Conservation (phyloP, 2,113 vertebrate genomes). For the Xenopus tropicalis region DNA sequence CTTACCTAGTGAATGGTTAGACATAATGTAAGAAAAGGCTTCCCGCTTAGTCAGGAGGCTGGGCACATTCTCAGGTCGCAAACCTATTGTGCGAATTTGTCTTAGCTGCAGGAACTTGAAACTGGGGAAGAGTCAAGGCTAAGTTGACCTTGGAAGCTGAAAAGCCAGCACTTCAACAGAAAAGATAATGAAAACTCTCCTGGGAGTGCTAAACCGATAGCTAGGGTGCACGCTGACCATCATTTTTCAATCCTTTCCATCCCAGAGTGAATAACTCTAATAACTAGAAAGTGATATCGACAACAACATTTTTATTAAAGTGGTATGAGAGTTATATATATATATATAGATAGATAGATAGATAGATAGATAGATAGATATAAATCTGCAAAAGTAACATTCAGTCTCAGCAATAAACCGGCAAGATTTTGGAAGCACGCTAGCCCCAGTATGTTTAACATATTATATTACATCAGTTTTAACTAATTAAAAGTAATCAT, state of each 20-base stretch:
- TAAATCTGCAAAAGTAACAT: slow-evolving; percentile 16
- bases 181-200: slow-evolving; percentile 85
- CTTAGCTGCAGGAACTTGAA: slow-evolving; percentile 67
- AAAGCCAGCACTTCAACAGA: slow-evolving; percentile 68
- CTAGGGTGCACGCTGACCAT: slow-evolving; percentile 68
- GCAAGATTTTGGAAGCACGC: slow-evolving; percentile 41
- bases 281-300: slow-evolving; percentile 68
- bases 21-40: slow-evolving; percentile 69
- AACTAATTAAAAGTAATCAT: slow-evolving; percentile 42
- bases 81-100: slow-evolving; percentile 62
- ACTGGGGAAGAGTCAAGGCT: slow-evolving; percentile 70
- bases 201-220: slow-evolving; percentile 77
- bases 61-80: slow-evolving; percentile 62
- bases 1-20: slow-evolving; percentile 71
- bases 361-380: too few species aligned
- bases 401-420: slow-evolving; percentile 39
- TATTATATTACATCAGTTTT: slow-evolving; percentile 44
- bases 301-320: slow-evolving; percentile 59
- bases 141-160: slow-evolving; percentile 79
- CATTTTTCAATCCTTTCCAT: slow-evolving; percentile 60
- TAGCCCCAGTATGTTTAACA: slow-evolving; percentile 44
- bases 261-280: slow-evolving; percentile 68
- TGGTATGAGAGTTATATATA: slow-evolving; percentile 28
- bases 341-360: too few species aligned
- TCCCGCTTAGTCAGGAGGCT: slow-evolving; percentile 60